Base-by-base conservation (phyloP, 2,113 vertebrate species). In the Clarias batrachus region DNA sequence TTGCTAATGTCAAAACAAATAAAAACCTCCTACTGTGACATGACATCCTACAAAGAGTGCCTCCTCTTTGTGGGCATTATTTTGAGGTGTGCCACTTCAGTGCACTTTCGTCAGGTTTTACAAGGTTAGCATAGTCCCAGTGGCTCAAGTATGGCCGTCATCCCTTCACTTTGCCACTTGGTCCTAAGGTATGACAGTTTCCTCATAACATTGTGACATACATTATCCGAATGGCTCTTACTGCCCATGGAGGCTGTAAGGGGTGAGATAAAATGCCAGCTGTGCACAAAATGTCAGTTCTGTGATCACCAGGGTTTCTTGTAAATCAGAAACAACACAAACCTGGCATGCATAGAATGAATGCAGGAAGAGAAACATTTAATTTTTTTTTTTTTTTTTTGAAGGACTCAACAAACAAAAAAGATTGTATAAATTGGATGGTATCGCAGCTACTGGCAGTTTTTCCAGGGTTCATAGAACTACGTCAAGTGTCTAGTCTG, bases 1-100 rank as follows among this genome's bases (percentile, higher is more conserved):
- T 33, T 76, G 21, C 73, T 76, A 76, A 77, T n/a, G 33, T 54
- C 23, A 77, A 77, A 57, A 3, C 14, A 57, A 57, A 7, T 59
- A 30, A 78, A 57, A 59, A 16, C 27, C n/a, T 48, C 77, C 77
- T 59, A 30, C 54, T 79, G n/a, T 79, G 52, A 79, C 56, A 78
- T 59, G 1, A 14, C 4, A 10, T 59, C 59, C 8, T 33, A 21
- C n/a, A 59, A 16, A 14, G 14, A 59, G 52, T 30, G 54, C 30
- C 54, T 79, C 17, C 25, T 57, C 54, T 79, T 30, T 59, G 59
- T 19, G 14, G 27, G 77, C 3, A 13, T 74, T 74, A 76, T 54
- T 78, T 78, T 56, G 5, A 56, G 21, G 41, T 52, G 41, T 52
- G 41, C 41, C 73, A 13, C 73, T 76, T 76, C 23, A 25, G 41